Base-by-base conservation (phyloP, 2,888 invertebrate genomes). In the Ennomos fuscantarius region DNA sequence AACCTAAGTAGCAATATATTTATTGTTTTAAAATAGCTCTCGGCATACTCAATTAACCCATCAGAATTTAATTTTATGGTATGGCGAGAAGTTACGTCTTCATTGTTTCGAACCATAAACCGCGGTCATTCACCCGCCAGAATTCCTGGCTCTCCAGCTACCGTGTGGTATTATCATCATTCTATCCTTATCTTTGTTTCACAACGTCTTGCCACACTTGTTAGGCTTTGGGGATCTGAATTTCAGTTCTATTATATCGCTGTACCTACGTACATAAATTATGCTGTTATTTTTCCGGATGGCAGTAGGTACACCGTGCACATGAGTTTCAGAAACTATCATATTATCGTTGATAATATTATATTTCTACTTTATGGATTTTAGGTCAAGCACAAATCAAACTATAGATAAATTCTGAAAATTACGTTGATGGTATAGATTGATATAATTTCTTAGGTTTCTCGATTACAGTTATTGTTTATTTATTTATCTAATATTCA, bases 81-180 rank as follows among this genome's bases (percentile, higher is more conserved):
- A 55, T 37, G 51, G 65, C 65, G 65, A 54, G 62, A 66, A 66
- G 69, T 72, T 74, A 70, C 66, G 65, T 70, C 69, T 72, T 65
- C 66, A 69, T 67, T 69, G 66, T 72, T 68, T 64, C 60, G 65
- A 48, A 55, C 67, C 65, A 71, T 75, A 73, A 76, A 74, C 70
- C 58, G 65, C 65, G 84, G 81, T 72, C 79, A 62, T 82, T 82
- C 72, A 81, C 78, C 82, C 72, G 68, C 57, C 70, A 68, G 67
- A 76, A 74, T 74, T 73, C 72, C 68, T 53, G 58, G 55, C 54
- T 61, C 65, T 63, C 57, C 51, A 49, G 63, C 69, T 70, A 71
- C 71, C 55, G 62, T 63, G 63, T 61, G 48, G 66, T 70, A 68
- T 68, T 72, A 76, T 70, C 68, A 73, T 72, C 71, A 67, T 53